Conservation (phyloP, 2,797 vertebrate species). For the Australoheros facetus region DNA sequence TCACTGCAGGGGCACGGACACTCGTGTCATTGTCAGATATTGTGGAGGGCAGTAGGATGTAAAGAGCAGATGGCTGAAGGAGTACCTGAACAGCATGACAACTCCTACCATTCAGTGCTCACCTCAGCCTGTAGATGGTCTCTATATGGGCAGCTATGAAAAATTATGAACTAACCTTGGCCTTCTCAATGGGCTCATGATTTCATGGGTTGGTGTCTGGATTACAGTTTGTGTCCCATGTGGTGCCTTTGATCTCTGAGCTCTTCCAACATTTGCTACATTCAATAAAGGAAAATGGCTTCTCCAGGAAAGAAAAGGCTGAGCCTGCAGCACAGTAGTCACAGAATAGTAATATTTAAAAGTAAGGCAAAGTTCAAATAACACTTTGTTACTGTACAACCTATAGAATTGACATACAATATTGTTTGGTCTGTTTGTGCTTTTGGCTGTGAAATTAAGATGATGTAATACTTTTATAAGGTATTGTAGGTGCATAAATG, state of each 20-base stretch:
- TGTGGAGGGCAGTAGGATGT: slow-evolving; percentile 56
- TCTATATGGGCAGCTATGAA: slow-evolving; percentile 4
- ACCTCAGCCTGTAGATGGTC: slow-evolving; percentile 7
- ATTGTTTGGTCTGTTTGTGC: background rate
- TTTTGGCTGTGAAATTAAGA: background rate
- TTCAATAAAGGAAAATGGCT: slow-evolving; percentile 10
- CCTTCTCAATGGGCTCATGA: background rate
- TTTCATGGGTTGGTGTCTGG: slow-evolving; percentile 12
- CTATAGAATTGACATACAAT: background rate
- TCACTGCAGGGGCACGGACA: slow-evolving; percentile 32
- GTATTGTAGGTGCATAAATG: background rate
- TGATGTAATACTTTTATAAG: background rate
- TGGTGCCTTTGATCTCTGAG: slow-evolving; percentile 1
- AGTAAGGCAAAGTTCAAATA: background rate
- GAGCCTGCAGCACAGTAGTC: background rate
- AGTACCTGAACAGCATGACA: slow-evolving; percentile 53
- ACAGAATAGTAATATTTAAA: background rate
- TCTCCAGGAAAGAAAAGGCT: background rate
- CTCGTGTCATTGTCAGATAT: slow-evolving; percentile 65
- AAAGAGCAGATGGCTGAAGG: slow-evolving; percentile 71
- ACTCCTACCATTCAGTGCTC: slow-evolving; percentile 12
- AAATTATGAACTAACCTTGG: slow-evolving; percentile 5
- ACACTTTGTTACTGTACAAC: background rate
- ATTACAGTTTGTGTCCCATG: background rate
- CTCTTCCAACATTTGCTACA: background rate